These are phyloP conservation scores for Rhagonycha lutea DNA, from an alignment of 2,888 invertebrate species.

Conservation along the genomic window DNA sequence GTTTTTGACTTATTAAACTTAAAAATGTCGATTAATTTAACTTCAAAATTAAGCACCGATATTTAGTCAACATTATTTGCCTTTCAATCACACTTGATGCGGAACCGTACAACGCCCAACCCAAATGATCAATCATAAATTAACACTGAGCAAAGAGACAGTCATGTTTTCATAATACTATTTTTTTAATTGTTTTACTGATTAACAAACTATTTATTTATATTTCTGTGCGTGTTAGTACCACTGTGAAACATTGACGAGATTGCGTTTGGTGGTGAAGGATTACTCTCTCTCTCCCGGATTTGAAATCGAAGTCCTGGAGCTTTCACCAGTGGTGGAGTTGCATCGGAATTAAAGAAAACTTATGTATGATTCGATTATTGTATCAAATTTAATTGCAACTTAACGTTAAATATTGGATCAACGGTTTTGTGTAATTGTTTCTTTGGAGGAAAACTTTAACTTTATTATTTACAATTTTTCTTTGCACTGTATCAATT, in stretches of 20 bases:
- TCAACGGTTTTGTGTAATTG: too few species aligned
- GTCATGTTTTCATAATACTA: background rate
- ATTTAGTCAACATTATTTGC: background rate
- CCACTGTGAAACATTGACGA: background rate
- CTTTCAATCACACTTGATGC: background rate
- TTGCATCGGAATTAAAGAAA: background rate
- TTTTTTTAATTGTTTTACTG: background rate
- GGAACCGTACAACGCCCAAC: background rate
- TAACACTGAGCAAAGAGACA: background rate
- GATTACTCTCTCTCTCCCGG: slow-evolving; percentile 26
- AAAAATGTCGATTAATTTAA: background rate
- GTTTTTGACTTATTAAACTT: slow-evolving; percentile 2
- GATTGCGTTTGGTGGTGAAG: slow-evolving; percentile 14
- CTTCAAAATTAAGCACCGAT: background rate
- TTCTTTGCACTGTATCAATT: background rate
- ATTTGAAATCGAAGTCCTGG: slow-evolving; percentile 30
- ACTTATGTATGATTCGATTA: background rate
- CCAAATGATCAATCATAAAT: background rate
- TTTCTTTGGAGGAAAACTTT: background rate
- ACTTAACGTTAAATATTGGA: background rate
- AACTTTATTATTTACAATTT: background rate
- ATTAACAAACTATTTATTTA: background rate
- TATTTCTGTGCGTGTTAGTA: background rate
- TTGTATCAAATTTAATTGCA: background rate
- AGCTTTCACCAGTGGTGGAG: slow-evolving; percentile 28